Conservation (phyloP, 2,113 vertebrate genomes). For the Grantiella picta region DNA sequence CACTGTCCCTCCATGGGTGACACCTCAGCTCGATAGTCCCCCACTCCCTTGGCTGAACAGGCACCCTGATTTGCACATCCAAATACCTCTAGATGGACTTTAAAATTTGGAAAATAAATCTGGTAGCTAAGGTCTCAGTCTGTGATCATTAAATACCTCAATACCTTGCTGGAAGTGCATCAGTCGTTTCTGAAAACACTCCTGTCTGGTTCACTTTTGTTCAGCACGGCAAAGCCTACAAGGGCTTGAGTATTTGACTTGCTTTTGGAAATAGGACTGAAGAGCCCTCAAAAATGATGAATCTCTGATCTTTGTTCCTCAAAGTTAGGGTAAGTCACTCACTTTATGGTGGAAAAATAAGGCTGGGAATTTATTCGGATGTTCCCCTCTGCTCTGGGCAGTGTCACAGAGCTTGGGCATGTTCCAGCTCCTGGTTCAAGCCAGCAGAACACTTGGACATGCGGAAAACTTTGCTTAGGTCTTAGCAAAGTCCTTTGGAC, state of each 20-base stretch:
- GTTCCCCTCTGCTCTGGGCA: not conserved
- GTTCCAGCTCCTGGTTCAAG: not conserved
- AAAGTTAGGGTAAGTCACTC: not conserved
- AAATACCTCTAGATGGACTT: not conserved
- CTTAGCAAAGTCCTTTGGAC: not conserved
- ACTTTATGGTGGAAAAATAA: not conserved
- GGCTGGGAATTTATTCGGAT: not conserved
- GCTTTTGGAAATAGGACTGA: not conserved
- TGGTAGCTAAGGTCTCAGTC: not conserved
- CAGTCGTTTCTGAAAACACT: not conserved
- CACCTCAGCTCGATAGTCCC: not conserved
- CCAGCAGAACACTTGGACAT: fast-evolving
- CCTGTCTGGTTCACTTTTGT: not conserved
- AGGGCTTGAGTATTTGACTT: not conserved
- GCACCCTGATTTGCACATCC: not conserved
- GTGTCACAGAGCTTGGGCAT: not conserved
- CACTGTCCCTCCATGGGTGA: not conserved
- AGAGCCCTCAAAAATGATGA: not conserved
- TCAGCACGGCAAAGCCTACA: not conserved
- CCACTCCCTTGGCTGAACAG: not conserved
- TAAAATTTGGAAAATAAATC: not conserved
- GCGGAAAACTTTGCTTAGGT: not conserved
- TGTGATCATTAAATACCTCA: not conserved
- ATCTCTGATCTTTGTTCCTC: not conserved
- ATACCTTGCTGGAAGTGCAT: not conserved